Conservation (phyloP, 1,140 invertebrate species). For the Hyposmocoma kahamanoa region DNA sequence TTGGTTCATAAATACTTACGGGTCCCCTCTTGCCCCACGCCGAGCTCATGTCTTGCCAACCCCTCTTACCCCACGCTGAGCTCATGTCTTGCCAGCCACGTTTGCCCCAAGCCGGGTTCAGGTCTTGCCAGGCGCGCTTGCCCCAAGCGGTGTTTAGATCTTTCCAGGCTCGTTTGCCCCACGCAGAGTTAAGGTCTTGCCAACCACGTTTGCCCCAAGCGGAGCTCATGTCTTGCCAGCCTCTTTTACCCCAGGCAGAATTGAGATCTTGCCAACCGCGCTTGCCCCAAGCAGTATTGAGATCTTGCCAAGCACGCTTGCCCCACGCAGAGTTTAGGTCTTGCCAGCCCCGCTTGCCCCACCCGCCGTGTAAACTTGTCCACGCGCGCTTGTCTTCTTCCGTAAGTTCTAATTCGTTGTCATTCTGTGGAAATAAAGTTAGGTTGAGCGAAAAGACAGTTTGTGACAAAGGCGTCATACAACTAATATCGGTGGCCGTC, state of each 20-base stretch:
- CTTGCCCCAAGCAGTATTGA: conserved; percentile 78
- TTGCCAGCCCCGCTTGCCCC: conserved; percentile 78
- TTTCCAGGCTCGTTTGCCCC: conserved; percentile 72
- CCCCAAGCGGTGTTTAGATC: conserved; percentile 74
- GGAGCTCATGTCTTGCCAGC: conserved; percentile 76
- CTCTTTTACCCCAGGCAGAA: conserved; percentile 76
- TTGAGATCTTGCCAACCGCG: conserved; percentile 77
- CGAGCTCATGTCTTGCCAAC: conserved; percentile 77
- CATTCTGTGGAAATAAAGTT: no score
- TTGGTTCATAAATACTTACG: no score
- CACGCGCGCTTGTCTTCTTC: conserved; percentile 58
- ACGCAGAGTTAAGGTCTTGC: conserved; percentile 38
- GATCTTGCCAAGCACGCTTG: conserved; percentile 78
- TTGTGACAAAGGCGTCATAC: no score
- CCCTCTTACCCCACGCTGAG: conserved; percentile 68
- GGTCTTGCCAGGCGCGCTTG: conserved; percentile 27
- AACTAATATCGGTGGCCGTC: no score
- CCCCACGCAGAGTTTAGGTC: conserved; percentile 76
- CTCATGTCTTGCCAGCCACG: conserved; percentile 12
- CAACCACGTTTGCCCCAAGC: conserved; percentile 77
- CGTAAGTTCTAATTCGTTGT: conserved; percentile 50
- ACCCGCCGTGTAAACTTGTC: conserved; percentile 54
- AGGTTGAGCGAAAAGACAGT: no score
- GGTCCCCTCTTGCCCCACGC: conserved; percentile 79
- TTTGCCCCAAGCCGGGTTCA: conserved; percentile 41